Evolutionary conservation across 2,113 vertebrate genomes (phyloP), one percentile per base, ranked within the genome.

Genomic region (Chamaetylas fuelleborni): DNA sequence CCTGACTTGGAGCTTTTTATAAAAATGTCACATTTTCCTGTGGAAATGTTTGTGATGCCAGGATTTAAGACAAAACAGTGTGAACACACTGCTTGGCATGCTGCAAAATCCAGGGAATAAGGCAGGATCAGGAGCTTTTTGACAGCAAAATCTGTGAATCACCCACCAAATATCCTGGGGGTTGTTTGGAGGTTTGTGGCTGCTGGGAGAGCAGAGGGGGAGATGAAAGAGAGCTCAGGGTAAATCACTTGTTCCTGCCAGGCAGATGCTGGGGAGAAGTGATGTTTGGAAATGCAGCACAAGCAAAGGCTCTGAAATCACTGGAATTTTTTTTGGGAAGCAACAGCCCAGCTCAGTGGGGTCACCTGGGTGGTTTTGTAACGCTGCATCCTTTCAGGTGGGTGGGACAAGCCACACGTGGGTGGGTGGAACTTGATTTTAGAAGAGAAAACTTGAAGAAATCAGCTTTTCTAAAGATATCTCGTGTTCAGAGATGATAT

Each of bases 101-200:
- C 78, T 85, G 81, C 28, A 93, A 88, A 91, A 86, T 67, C 78
- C 76, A 87, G 88, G 79, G 33, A 70, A 76, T 11, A 42, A 82
- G 69, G 86, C 34, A 76, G 38, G 79, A 90, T 73, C 58, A 33
- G 71, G 70, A 93, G 80, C 33, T 92, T 86, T 20, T 45, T 61
- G 93, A 79, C 84, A 92, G 69, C 65, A 64, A 66, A 88, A 67
- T 51, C 86, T 45, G 34, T 89, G 93, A 94, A 78, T 92, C 77
- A 85, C 50, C 57, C 84, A 57, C 50, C 38, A 36, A 84, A 81
- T 74, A 84, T 87, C 65, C 38, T 38, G 22, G 64, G 65, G 56
- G 48, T 7, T 73, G 50, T 54, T 64, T 33, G 10, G 77, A 53
- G 48, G 45, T 84, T 92, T 82, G 67, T 62, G 90, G 83, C 51